Conservation (phyloP, 2,797 vertebrate species). For the Gymnoscopelus braueri region DNA sequence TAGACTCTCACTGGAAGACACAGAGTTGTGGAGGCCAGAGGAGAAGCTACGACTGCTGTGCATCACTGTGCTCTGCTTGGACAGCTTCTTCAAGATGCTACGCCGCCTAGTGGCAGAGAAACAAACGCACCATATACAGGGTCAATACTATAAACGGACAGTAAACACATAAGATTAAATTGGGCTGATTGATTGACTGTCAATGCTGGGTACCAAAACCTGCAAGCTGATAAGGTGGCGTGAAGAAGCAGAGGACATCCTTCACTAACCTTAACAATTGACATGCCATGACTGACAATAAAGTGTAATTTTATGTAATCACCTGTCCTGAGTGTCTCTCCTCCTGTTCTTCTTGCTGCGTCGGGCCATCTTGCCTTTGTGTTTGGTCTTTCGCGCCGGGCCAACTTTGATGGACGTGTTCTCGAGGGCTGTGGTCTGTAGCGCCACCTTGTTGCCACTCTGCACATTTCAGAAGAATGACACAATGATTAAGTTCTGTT, state of each 20-base stretch:
- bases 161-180: background rate
- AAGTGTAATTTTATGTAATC: constrained; percentile 13
- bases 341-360: constrained; percentile 90
- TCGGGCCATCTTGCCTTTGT: constrained; percentile 93
- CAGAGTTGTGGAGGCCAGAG: constrained; percentile 93
- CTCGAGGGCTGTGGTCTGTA: constrained; percentile 92
- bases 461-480: constrained; percentile 56
- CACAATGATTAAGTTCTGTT: background rate
- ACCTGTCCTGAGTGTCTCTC: constrained; percentile 93
- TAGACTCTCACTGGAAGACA: constrained; percentile 96
- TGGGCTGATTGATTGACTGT: no score
- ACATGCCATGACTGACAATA: background rate
- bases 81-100: constrained; percentile 92
- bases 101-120: constrained; percentile 80
- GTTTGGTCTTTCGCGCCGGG: constrained; percentile 90
- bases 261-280: constrained; percentile 5
- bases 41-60: constrained; percentile 96
- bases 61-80: constrained; percentile 90
- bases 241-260: background rate
- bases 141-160: background rate
- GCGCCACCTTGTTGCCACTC: constrained; percentile 91
- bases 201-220: no score
- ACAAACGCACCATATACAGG: background rate
- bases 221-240: no score
- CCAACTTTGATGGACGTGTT: constrained; percentile 96